Evolutionary conservation across 2,797 vertebrate species (phyloP), one percentile per base, ranked within the genome.

Genomic region (Pangasius mekongensis): DNA sequence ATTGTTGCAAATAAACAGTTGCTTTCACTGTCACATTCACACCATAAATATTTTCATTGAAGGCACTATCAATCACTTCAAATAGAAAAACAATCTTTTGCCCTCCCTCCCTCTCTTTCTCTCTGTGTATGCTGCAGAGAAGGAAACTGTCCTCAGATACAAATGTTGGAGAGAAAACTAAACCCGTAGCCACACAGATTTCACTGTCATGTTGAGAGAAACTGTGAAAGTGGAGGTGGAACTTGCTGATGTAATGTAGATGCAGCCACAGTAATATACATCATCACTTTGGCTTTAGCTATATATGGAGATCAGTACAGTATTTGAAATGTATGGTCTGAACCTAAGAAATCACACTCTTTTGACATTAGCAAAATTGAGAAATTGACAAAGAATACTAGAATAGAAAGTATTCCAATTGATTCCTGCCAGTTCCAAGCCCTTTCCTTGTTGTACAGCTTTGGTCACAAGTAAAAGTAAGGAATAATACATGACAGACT

Each of bases 1-100:
- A 92, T 87, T 91, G 90, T 91, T 91, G 89, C 90, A 92, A 92
- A 91, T 91, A 90, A 92, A 92, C 90, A 91, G 88, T 89, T 90
- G 89, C 86, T 88, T 92, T 90, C 89, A 86, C 88, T 43, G 73
- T 87, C 89, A 91, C 90, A 88, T 85, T 87, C 73, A 73, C 71
- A 64, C 87, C 85, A 88, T 92, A 92, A 92, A 92, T 91, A 89
- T 89, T 64, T 76, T 87, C 81, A 90, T 86, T 91, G 91, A 89
- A 89, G 86, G 85, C 47, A 91, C 90, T 85, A 92, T 92, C 88
- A 87, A 91, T 92, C 89, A 90, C 88, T 81, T 88, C 82, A 91
- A 89, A 90, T 83, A 89, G 83, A 69, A 87, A 86, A 89, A 60
- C 77, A 74, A 73, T 87, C 71, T 67, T 73, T 71, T 16, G 60